Percentiles rank a stretch among this genome's conserved stretches.
Evolutionary conservation across 1,140 invertebrate genomes (phyloP).

Genomic region (Onthophagus taurus): DNA sequence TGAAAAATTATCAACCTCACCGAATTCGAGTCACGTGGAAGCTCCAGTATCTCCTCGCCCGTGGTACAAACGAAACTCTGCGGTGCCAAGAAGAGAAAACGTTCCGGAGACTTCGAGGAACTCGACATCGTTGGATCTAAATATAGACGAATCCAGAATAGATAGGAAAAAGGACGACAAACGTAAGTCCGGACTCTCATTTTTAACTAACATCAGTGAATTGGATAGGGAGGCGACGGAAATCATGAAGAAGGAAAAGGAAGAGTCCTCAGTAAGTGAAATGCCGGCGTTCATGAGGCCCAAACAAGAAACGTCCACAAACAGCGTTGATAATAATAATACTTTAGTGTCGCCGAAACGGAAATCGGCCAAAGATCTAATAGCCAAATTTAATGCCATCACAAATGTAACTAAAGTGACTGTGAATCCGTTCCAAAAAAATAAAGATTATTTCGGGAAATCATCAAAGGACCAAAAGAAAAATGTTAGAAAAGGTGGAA

Average conservation of each 20-base stretch:
- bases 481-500: slow-evolving; percentile 1
- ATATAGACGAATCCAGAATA: slow-evolving; percentile 36
- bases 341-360: slow-evolving; percentile 38
- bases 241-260: slow-evolving; percentile 45
- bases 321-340: slow-evolving; percentile 27
- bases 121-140: slow-evolving; percentile 35
- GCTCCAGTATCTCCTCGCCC: slow-evolving; percentile 45
- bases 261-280: slow-evolving; percentile 26
- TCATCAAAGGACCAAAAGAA: slow-evolving; percentile 19
- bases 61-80: slow-evolving; percentile 51
- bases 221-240: slow-evolving; percentile 67
- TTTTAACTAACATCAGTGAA: slow-evolving; percentile 71
- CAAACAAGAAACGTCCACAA: slow-evolving; percentile 27
- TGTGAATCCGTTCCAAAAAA: slow-evolving; percentile 39
- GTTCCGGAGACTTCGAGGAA: slow-evolving; percentile 36
- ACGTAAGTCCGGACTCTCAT: slow-evolving; percentile 50
- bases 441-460: slow-evolving; percentile 28
- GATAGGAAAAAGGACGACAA: slow-evolving; percentile 40
- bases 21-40: slow-evolving; percentile 24
- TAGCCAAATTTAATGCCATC: slow-evolving; percentile 54
- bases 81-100: slow-evolving; percentile 17
- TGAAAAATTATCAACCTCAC: not conserved
- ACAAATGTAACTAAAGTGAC: slow-evolving; percentile 48
- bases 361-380: slow-evolving; percentile 45
- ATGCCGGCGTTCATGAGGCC: slow-evolving; percentile 35